A percentile compares a stretch with the other conserved stretches of the same genome.
These are phyloP conservation scores for Anniella stebbinsi DNA, from an alignment of 2,797 vertebrate genomes.

Conservation along the genomic window DNA sequence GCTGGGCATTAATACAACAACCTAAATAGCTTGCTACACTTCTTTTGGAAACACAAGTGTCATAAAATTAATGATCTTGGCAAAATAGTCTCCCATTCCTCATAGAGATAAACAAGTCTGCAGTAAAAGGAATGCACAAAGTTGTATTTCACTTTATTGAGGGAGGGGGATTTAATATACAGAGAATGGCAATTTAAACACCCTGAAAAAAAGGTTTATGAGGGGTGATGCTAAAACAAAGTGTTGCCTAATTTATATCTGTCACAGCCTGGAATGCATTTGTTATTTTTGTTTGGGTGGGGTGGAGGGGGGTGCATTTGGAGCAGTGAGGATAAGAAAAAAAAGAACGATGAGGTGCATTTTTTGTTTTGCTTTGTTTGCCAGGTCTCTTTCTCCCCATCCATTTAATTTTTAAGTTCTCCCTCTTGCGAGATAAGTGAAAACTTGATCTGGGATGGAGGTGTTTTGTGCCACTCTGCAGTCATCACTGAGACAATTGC, in stretches of 20 bases:
- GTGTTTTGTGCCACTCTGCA: conserved; percentile 39
- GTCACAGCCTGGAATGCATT: conserved; percentile 34
- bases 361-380: neutral
- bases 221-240: conserved; percentile 49
- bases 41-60: conserved; percentile 61
- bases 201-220: conserved; percentile 37
- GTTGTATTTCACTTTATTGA: conserved; percentile 21
- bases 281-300: conserved; percentile 23
- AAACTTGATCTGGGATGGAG: neutral
- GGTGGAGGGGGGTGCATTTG: neutral
- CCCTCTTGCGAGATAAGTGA: conserved; percentile 15
- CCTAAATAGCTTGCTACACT: conserved; percentile 52
- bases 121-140: conserved; percentile 61
- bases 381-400: neutral
- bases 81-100: conserved; percentile 56
- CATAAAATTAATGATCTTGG: conserved; percentile 74
- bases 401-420: conserved; percentile 36
- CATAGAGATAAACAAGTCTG: conserved; percentile 60
- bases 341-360: neutral
- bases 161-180: neutral
- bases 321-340: neutral
- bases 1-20: conserved; percentile 58
- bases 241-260: conserved; percentile 37
- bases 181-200: conserved; percentile 33
- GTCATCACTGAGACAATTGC: conserved; percentile 20